A percentile compares a stretch with the other conserved stretches of the same genome.
Conservation (phyloP, 2,113 vertebrate species). For the Probosciger aterrimus region DNA sequence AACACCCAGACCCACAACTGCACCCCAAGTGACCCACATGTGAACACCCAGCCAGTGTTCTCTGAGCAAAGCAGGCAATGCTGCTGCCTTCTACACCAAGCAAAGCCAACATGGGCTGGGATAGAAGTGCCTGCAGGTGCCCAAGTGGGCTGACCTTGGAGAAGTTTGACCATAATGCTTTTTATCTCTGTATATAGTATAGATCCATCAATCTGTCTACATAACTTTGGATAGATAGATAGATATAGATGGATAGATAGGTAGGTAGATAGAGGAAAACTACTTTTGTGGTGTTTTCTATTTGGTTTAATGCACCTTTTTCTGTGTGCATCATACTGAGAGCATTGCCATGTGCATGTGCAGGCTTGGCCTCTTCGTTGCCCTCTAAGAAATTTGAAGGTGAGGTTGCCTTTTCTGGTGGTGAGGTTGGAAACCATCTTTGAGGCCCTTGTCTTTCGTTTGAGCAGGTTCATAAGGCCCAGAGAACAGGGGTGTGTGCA, state of each 20-base stretch:
- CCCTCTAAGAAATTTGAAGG: background rate
- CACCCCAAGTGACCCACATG: too few relatives aligned
- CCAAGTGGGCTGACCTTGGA: background rate
- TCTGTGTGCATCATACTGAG: background rate
- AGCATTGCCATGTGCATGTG: background rate
- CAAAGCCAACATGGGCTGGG: background rate
- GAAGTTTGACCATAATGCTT: accelerated
- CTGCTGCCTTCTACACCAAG: accelerated
- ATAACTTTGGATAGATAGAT: background rate
- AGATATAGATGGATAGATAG: too few relatives aligned
- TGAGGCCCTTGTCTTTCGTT: background rate
- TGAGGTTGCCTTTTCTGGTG: background rate
- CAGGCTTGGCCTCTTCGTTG: background rate
- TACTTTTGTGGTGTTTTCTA: background rate
- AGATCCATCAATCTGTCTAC: background rate
- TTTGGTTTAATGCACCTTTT: background rate
- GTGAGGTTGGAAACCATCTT: background rate
- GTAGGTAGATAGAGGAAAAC: background rate
- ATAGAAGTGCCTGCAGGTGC: background rate
- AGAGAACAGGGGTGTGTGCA: background rate
- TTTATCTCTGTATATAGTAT: background rate
- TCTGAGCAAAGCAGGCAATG: background rate
- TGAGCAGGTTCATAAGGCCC: background rate
- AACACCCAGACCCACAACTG: too few relatives aligned
- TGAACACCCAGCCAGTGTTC: background rate